A percentile compares a stretch with the other conserved stretches of the same genome.
phyloP scores from a whole-genome alignment of 2,888 invertebrate species.

The Tanaodytes sp. region DNA sequence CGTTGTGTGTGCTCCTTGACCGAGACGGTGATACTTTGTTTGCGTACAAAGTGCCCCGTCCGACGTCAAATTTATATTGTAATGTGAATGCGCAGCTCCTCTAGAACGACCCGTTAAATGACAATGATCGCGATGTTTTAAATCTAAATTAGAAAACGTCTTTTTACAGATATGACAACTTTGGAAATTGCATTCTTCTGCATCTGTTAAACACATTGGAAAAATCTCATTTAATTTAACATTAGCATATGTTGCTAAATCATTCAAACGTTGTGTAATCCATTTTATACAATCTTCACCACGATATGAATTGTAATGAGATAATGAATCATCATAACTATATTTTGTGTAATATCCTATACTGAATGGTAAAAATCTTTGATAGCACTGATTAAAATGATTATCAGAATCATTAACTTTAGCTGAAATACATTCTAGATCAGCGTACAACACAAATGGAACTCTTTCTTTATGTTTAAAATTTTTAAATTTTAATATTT shows the following conservation, averaged over 20 bases:
- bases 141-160: not conserved
- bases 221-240: not conserved
- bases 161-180: slow-evolving; percentile 26
- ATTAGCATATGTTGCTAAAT: not conserved
- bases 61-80: slow-evolving; percentile 66
- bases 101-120: slow-evolving; percentile 20
- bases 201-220: not conserved
- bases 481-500: slow-evolving; percentile 43
- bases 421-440: slow-evolving; percentile 37
- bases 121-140: slow-evolving; percentile 26
- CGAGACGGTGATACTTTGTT: no score
- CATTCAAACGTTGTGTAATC: not conserved
- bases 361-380: slow-evolving; percentile 4
- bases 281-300: slow-evolving; percentile 2
- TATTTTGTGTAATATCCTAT: slow-evolving; percentile 14
- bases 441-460: slow-evolving; percentile 26
- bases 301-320: not conserved
- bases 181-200: not conserved
- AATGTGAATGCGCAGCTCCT: slow-evolving; percentile 48
- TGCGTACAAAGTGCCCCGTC: no score
- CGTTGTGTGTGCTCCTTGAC: no score
- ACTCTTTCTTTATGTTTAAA: slow-evolving; percentile 31
- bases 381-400: not conserved
- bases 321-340: not conserved
- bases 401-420: slow-evolving; percentile 11